Evolutionary conservation across 2,888 invertebrate genomes (phyloP), one percentile per base, ranked within the genome.

Genomic region (Cantharis rufa): DNA sequence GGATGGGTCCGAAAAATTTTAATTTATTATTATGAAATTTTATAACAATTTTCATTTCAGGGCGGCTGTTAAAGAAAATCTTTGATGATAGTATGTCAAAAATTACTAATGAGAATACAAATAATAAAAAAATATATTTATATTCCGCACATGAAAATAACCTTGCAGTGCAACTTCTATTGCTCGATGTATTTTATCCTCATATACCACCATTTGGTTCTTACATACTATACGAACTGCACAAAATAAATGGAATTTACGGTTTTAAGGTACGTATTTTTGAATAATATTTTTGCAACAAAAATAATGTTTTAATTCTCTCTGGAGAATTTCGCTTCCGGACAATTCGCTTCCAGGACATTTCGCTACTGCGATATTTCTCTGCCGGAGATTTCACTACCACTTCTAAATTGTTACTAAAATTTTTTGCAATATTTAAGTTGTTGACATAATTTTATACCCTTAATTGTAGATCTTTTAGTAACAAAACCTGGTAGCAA

Each of bases 121-220:
- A 90, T 3, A 83, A 84, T 3, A 86, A 90, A n/a, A 92, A 91
- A 84, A 87, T 93, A 80, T 91, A 87, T 79, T 89, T 92, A 78
- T 93, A 92, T 83, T 89, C 91, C 0, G 92, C 91, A 0, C 94
- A 94, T 82, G 94, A 94, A 84, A 90, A 92, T 0, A 92, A 93
- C 0, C 85, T 94, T 5, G 90, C 91, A 0, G 91, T 91, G 79
- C 84, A 93, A 62, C 85, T 93, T 62, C 86, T 89, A 15, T 90
- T 91, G 1, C 84, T 94, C 61, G 89, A 90, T 32, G 87, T 92
- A 10, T 94, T 91, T 90, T 89, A 92, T 73, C 85, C 86, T 27
- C 90, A 91, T 82, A 64, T 81, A 63, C 80, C 80, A 5, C 78
- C 79, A 10, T 81, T 77, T 66, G 79, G 76, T n/a, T 74, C 79